Evolutionary conservation across 2,797 vertebrate genomes (phyloP), one percentile per base, ranked within the genome.

Genomic region (Neopelma chrysocephalum): DNA sequence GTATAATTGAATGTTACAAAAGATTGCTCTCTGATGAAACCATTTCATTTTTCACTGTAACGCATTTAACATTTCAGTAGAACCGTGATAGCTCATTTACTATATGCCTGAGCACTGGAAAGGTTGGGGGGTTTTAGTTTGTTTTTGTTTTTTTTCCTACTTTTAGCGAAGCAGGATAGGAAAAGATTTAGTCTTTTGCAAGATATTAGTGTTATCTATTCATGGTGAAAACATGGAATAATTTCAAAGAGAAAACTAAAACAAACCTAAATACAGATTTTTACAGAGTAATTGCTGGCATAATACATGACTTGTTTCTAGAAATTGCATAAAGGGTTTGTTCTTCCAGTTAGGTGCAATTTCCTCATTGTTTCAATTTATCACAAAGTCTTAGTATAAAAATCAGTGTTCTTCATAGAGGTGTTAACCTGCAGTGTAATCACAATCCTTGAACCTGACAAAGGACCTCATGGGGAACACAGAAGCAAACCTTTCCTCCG

Each of bases 1-100:
- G 16, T 80, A 54, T 84, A 42, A 70, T 94, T 94, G 94, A 85
- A 78, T 40, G 43, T 31, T 72, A 89, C 42, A 86, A 86, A 95
- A 69, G n/a, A 76, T 82, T 90, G n/a, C 61, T 50, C 32, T 88
- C 26, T 78, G 45, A 87, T 85, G 42, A 85, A 89, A 91, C 12
- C 4, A 57, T 78, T 96, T 36, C 22, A 77, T 69, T 93, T 90
- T 87, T 88, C 61, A 43, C 17, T 68, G 34, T 27, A 76, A 87
- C 1, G 2, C 18, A 48, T 77, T 77, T 93, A 60, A 81, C 27
- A 82, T 89, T 87, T 86, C 80, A 92, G 42, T 70, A 38, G 16
- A 85, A 76, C 7, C 3, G 3, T 2, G 6, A 16, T 60, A 50
- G 38, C 38, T 94, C 62, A 42, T 94, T 93, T 86, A 75, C 36